These are phyloP conservation scores for Valencia hispanica DNA, from an alignment of 2,797 vertebrate genomes.

Conservation along the genomic window DNA sequence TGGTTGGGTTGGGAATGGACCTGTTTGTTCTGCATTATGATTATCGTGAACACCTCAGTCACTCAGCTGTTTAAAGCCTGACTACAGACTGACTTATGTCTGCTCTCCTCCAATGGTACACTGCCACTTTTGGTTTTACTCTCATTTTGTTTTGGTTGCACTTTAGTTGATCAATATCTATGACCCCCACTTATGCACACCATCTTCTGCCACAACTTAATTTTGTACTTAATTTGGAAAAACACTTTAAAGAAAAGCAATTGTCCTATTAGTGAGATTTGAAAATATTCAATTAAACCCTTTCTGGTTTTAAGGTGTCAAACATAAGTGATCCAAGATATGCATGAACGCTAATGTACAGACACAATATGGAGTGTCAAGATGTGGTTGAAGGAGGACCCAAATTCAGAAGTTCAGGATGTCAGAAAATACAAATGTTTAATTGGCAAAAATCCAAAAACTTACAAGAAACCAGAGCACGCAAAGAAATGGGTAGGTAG, in stretches of 20 bases:
- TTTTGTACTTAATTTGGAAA: not conserved
- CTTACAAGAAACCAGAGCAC: no score
- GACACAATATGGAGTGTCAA: no score
- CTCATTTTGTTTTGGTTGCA: not conserved
- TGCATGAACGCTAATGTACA: not conserved
- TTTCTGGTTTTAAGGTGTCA: not conserved
- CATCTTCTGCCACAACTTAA: not conserved
- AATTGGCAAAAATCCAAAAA: no score
- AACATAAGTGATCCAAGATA: not conserved
- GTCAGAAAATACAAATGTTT: no score
- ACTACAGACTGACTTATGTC: not conserved
- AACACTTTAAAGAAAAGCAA: not conserved
- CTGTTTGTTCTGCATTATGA: not conserved
- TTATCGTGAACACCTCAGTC: not conserved
- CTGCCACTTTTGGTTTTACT: not conserved
- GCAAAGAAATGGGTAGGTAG: no score
- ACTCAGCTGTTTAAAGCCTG: not conserved
- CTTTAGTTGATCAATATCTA: not conserved
- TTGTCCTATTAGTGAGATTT: not conserved
- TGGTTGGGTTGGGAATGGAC: no score
- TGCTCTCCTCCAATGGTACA: not conserved
- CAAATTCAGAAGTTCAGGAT: no score
- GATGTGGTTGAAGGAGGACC: no score
- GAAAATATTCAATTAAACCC: not conserved
- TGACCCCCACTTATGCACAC: not conserved